Evolutionary conservation across 2,113 vertebrate genomes (phyloP).

Genomic region (Cephalophus harveyi): DNA sequence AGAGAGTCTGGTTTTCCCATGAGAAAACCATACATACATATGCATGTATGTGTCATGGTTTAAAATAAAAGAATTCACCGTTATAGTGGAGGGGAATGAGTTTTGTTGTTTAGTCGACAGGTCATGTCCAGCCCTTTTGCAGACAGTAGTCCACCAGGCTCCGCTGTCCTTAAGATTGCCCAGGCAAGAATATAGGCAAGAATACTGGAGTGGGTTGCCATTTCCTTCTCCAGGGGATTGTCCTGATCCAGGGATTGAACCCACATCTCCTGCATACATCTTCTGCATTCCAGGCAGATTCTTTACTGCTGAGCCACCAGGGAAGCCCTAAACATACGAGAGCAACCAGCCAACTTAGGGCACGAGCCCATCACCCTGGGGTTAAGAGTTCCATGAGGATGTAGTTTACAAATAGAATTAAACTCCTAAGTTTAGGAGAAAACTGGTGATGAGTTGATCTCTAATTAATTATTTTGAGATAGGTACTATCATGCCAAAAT

Average conservation of each 20-base stretch:
- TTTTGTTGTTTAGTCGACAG: neutral
- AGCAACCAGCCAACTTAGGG: neutral
- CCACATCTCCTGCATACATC: neutral
- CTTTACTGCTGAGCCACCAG: neutral
- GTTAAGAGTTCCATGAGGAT: neutral
- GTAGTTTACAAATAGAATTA: slow-evolving; percentile 9
- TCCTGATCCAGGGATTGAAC: neutral
- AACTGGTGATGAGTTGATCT: neutral
- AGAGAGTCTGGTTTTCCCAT: neutral
- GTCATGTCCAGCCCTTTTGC: neutral
- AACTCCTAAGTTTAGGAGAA: neutral
- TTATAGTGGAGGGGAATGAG: neutral
- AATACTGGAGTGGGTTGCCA: neutral
- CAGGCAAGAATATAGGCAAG: neutral
- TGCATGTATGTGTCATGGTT: neutral
- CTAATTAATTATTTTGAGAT: neutral
- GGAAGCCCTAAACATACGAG: neutral
- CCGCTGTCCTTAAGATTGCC: neutral
- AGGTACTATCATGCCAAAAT: neutral
- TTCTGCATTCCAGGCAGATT: neutral
- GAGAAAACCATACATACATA: neutral
- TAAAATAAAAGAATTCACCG: neutral
- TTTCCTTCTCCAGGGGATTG: neutral
- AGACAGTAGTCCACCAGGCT: neutral
- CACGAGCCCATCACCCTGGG: neutral